Evolutionary conservation across 1,140 invertebrate species (phyloP).

Genomic region (Andricus grossulariae): DNA sequence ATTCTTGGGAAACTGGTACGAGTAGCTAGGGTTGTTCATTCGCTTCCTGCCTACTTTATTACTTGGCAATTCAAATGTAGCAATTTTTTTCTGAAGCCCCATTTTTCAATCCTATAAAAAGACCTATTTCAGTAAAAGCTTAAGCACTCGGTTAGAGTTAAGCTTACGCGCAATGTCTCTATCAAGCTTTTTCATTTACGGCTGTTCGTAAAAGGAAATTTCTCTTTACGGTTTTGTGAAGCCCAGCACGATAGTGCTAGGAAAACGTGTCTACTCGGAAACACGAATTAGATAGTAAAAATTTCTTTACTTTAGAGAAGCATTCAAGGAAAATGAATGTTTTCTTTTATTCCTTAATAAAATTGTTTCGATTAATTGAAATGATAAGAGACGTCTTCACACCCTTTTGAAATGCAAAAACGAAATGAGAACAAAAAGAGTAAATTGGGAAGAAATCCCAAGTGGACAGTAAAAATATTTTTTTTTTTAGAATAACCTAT

Average conservation of each 20-base stretch:
- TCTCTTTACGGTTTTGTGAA: background rate
- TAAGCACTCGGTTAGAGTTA: constrained; percentile 5
- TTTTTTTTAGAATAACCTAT: background rate
- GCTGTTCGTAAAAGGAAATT: constrained; percentile 13
- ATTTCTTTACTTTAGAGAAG: background rate
- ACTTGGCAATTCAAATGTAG: background rate
- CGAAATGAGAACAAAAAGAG: too few species aligned
- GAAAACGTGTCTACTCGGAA: background rate
- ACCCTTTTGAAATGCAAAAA: too few species aligned
- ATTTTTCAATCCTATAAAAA: constrained; percentile 5
- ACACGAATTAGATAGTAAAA: background rate
- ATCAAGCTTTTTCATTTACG: constrained; percentile 18
- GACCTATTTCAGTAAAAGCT: constrained; percentile 18
- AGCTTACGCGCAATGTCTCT: background rate
- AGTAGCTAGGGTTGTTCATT: too few species aligned
- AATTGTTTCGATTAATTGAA: too few species aligned
- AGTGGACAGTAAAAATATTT: background rate
- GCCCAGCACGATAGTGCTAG: background rate
- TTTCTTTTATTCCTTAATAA: background rate
- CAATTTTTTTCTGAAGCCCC: background rate
- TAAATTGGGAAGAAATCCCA: too few species aligned
- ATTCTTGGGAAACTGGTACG: too few species aligned
- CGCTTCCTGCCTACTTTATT: background rate
- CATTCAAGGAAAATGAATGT: background rate
- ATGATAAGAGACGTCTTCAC: too few species aligned